Percentiles rank a stretch among this genome's conserved stretches.
Evolutionary conservation across 2,888 invertebrate genomes (phyloP).

Genomic region (Lasioglossum leucozonium): DNA sequence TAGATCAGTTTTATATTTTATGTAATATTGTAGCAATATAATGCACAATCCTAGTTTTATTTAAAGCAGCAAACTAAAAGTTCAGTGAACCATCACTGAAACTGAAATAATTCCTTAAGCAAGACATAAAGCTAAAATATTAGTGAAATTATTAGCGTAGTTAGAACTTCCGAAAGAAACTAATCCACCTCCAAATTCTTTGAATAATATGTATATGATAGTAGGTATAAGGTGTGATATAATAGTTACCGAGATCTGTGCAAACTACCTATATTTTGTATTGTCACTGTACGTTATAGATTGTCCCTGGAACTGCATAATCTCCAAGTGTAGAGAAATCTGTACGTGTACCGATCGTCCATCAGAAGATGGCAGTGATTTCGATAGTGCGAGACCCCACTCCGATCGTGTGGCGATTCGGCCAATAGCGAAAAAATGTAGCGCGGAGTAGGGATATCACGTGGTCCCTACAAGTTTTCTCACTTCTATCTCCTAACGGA

Average conservation of each 20-base stretch:
- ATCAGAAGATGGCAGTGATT: too few species aligned
- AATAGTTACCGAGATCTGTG: not conserved
- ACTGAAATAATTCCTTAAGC: not conserved
- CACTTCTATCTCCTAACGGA: too few species aligned
- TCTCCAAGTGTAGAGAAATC: not conserved
- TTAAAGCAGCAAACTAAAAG: not conserved
- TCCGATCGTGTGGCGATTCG: too few species aligned
- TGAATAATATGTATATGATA: not conserved
- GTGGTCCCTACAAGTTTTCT: too few species aligned
- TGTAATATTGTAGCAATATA: too few species aligned
- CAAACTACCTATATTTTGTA: not conserved
- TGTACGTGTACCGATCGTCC: not conserved
- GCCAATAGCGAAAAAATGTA: too few species aligned
- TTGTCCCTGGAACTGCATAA: not conserved
- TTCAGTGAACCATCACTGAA: not conserved
- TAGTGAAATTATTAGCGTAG: not conserved
- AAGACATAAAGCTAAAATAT: not conserved
- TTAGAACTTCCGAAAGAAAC: not conserved
- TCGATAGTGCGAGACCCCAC: too few species aligned
- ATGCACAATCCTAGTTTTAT: not conserved
- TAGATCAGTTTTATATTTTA: slow-evolving; percentile 11
- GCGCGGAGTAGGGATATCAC: too few species aligned
- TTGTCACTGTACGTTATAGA: not conserved
- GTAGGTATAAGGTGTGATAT: not conserved
- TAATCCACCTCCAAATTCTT: not conserved